Conservation (phyloP, 2,113 vertebrate species). For the Callorhinus ursinus region DNA sequence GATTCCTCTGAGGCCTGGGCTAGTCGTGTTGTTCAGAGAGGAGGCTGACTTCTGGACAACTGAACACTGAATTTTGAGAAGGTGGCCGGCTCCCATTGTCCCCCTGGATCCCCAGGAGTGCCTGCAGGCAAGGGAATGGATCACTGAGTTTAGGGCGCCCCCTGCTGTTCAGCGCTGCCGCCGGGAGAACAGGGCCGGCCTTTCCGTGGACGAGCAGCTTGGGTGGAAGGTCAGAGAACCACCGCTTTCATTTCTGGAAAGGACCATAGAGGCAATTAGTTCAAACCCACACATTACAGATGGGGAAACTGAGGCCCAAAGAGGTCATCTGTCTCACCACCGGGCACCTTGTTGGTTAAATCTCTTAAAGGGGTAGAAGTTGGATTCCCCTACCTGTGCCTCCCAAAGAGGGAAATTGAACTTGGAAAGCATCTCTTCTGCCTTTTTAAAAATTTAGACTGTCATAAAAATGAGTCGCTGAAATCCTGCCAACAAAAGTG, state of each 20-base stretch:
- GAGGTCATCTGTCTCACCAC: background rate
- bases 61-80: background rate
- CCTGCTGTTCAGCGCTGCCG: slow-evolving; percentile 22
- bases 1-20: background rate
- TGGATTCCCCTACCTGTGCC: background rate
- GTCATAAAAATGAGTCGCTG: background rate
- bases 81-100: background rate
- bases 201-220: background rate
- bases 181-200: background rate
- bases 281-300: background rate
- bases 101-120: background rate
- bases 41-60: background rate
- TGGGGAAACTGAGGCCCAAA: background rate
- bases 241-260: background rate
- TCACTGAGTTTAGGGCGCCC: background rate
- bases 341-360: background rate
- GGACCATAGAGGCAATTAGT: background rate
- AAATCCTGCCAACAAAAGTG: background rate
- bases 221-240: background rate
- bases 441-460: background rate
- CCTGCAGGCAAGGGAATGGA: background rate
- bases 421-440: background rate
- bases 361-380: background rate
- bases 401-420: background rate
- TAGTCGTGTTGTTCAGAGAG: background rate